phyloP scores from a whole-genome alignment of 2,797 vertebrate genomes.

The Pipistrellus pygmaeus region DNA sequence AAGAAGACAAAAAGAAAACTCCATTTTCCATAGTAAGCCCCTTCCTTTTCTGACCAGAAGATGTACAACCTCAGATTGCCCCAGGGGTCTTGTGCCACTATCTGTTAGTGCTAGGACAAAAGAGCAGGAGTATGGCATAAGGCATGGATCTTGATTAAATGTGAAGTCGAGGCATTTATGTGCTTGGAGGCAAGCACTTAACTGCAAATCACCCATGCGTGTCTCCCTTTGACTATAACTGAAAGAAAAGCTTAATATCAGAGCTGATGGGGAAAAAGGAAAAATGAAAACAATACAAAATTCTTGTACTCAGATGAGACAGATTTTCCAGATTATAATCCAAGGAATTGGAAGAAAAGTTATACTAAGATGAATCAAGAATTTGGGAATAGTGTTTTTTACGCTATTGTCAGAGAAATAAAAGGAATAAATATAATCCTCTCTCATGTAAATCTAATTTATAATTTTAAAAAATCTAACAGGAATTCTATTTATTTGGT shows the following conservation, averaged over 20 bases:
- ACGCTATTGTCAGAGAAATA: background rate
- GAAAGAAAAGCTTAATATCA: slow-evolving; percentile 34
- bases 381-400: slow-evolving; percentile 8
- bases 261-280: background rate
- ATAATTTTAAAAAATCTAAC: slow-evolving; percentile 20
- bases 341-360: background rate
- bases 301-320: background rate
- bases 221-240: slow-evolving; percentile 42
- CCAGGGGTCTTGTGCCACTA: slow-evolving; percentile 53
- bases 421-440: background rate
- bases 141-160: slow-evolving; percentile 55
- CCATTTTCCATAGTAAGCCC: slow-evolving; percentile 6
- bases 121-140: slow-evolving; percentile 51
- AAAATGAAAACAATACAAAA: slow-evolving; percentile 16
- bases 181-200: slow-evolving; percentile 30
- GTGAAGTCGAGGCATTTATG: background rate
- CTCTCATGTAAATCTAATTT: slow-evolving; percentile 29
- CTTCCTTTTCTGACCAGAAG: slow-evolving; percentile 49
- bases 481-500: slow-evolving; percentile 18
- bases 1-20: slow-evolving; percentile 33
- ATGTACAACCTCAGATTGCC: background rate
- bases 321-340: background rate
- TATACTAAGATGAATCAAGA: background rate
- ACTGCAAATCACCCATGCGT: slow-evolving; percentile 32
- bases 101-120: slow-evolving; percentile 38